Evolutionary conservation across 2,888 invertebrate genomes (phyloP).

Genomic region (Oconnorella tubifera): DNA sequence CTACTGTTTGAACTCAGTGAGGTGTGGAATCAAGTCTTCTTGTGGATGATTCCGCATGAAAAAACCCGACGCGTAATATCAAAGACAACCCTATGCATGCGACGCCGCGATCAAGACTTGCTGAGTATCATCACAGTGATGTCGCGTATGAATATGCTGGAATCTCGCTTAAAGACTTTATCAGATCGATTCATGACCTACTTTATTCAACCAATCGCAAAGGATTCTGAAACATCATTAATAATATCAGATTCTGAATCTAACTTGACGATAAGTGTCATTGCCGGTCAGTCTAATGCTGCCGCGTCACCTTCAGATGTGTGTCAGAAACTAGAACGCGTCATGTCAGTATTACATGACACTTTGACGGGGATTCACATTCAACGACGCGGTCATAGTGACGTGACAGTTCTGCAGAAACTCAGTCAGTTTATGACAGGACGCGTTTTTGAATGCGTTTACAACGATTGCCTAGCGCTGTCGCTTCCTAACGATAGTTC

Average conservation of each 20-base stretch:
- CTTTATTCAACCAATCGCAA: constrained; percentile 26
- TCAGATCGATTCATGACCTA: constrained; percentile 29
- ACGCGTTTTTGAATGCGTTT: constrained; percentile 31
- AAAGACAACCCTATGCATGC: constrained; percentile 21
- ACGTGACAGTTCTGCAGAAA: neutral
- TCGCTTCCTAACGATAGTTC: constrained; percentile 23
- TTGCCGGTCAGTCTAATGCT: neutral
- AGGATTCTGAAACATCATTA: constrained; percentile 12
- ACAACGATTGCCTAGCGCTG: constrained; percentile 30
- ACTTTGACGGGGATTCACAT: constrained; percentile 17
- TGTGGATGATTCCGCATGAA: constrained; percentile 29
- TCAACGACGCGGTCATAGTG: neutral
- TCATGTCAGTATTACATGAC: constrained; percentile 30
- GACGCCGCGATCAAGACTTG: constrained; percentile 13
- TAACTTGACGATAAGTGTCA: no score
- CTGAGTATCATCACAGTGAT: constrained; percentile 18
- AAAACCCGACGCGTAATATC: constrained; percentile 25
- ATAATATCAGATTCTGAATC: neutral
- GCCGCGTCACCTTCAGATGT: constrained; percentile 28
- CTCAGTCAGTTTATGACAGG: neutral
- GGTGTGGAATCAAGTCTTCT: constrained; percentile 30
- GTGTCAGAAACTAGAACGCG: constrained; percentile 32
- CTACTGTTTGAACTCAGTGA: constrained; percentile 32
- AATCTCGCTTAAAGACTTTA: constrained; percentile 27
- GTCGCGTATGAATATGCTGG: constrained; percentile 29